phyloP scores from a whole-genome alignment of 2,113 vertebrate genomes.

The Theristicus caerulescens region DNA sequence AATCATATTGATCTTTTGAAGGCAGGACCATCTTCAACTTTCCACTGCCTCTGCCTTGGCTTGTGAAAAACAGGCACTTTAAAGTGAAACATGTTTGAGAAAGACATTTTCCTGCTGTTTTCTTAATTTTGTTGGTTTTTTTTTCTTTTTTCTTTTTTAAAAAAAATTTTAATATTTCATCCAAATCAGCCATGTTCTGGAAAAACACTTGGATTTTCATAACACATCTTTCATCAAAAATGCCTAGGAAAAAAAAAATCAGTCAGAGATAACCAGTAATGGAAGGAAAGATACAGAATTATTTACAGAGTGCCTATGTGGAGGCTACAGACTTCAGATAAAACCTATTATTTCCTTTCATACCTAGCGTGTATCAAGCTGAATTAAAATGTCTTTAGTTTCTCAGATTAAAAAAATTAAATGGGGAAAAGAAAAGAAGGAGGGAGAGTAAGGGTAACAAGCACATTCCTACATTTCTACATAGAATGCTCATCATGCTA shows the following conservation, averaged over 20 bases:
- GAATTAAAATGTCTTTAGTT: slow-evolving; percentile 37
- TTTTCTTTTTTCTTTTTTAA: neutral
- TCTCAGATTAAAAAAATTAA: slow-evolving; percentile 17
- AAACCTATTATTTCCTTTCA: slow-evolving; percentile 9
- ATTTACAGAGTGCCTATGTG: neutral
- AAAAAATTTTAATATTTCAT: neutral
- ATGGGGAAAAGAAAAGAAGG: neutral
- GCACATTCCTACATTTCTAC: neutral
- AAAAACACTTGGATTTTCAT: neutral
- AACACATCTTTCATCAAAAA: neutral
- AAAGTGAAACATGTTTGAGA: neutral
- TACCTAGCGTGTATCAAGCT: neutral
- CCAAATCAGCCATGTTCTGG: neutral
- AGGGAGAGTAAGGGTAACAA: neutral
- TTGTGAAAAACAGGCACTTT: neutral
- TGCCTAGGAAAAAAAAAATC: neutral
- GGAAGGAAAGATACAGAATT: neutral
- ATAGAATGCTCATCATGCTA: neutral
- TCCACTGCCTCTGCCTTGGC: neutral
- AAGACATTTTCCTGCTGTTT: neutral
- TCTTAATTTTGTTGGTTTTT: neutral
- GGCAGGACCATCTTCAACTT: neutral
- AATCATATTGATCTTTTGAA: neutral
- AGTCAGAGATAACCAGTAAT: neutral
- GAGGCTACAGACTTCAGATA: neutral